Percentiles rank a stretch among this genome's conserved stretches.
Conservation (phyloP, 1,140 invertebrate genomes). For the Physella acuta region DNA sequence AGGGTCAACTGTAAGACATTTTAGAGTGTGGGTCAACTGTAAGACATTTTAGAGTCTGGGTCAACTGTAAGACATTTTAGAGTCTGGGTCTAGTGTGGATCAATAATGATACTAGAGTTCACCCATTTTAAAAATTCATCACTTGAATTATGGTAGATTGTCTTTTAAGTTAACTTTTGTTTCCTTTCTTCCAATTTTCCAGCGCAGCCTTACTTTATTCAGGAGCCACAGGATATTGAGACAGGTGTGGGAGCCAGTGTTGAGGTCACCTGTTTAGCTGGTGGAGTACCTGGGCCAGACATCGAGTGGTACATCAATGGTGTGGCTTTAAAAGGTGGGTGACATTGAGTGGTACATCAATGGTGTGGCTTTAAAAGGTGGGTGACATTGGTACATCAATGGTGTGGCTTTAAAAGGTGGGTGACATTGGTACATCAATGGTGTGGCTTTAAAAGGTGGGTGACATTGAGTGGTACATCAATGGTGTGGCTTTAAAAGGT, state of each 20-base stretch:
- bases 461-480: constrained; percentile 93
- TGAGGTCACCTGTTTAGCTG: constrained; percentile 83
- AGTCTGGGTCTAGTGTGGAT: too few species aligned
- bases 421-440: constrained; percentile 98
- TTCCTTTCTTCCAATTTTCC: too few species aligned
- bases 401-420: constrained; percentile 78
- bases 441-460: constrained; percentile 75
- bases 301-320: constrained; percentile 97
- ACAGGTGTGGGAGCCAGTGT: constrained; percentile 88
- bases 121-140: too few species aligned
- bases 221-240: constrained; percentile 82
- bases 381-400: constrained; percentile 96
- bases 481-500: constrained; percentile 81
- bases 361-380: constrained; percentile 77
- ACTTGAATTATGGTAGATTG: too few species aligned
- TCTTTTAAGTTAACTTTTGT: too few species aligned
- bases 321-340: constrained; percentile 73
- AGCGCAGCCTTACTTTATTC: constrained; percentile 75
- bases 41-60: too few species aligned
- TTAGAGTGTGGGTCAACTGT: too few species aligned
- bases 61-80: too few species aligned
- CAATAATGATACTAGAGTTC: too few species aligned
- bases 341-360: constrained; percentile 94
- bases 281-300: constrained; percentile 82
- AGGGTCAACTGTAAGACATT: too few species aligned